Conservation (phyloP, 1,140 invertebrate species). For the Ceratina calcarata region DNA sequence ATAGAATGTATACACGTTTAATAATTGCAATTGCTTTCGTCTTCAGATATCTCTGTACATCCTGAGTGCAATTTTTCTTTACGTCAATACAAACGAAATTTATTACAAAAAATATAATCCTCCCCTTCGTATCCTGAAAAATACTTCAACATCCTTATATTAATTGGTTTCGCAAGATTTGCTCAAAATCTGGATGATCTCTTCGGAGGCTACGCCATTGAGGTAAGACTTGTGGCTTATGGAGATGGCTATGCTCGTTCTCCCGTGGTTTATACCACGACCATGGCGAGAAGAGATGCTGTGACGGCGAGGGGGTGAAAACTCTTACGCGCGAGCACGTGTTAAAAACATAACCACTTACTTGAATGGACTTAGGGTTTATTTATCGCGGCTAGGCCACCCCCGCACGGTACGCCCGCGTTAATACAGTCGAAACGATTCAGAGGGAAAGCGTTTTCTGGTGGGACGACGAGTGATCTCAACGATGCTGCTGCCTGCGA, state of each 20-base stretch:
- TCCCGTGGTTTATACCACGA: conserved; percentile 42
- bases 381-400: conserved; percentile 68
- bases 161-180: no score
- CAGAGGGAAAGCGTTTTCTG: conserved; percentile 25
- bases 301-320: conserved; percentile 35
- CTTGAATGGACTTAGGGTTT: conserved; percentile 70
- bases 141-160: no score
- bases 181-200: background rate
- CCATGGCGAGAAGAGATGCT: background rate
- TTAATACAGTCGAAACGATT: background rate
- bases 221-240: conserved; percentile 42
- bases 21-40: no score
- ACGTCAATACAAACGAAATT: no score
- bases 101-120: no score
- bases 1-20: no score
- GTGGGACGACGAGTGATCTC: conserved; percentile 52
- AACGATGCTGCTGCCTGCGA: conserved; percentile 12
- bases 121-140: no score
- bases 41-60: no score
- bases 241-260: conserved; percentile 52
- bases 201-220: conserved; percentile 50
- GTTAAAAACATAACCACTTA: conserved; percentile 77
- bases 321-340: conserved; percentile 71
- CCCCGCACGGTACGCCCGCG: conserved; percentile 46
- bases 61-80: no score